Evolutionary conservation across 2,888 invertebrate genomes (phyloP).

Genomic region (Acronicta alni): DNA sequence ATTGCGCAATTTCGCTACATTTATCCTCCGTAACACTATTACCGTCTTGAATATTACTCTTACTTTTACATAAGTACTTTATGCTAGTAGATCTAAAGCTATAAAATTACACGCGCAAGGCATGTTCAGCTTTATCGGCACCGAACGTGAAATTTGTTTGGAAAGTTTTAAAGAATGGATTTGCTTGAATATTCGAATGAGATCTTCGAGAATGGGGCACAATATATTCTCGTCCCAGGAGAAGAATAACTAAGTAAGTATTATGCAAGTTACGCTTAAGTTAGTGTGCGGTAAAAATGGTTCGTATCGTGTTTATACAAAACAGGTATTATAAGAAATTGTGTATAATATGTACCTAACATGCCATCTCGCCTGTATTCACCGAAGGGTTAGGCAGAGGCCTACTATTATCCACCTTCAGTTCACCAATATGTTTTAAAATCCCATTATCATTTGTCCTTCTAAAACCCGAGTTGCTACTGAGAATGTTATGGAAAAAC

Average conservation of each 20-base stretch:
- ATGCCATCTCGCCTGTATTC: too few species aligned
- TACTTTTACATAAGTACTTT: slow-evolving; percentile 16
- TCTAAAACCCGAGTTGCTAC: too few species aligned
- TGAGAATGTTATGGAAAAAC: too few species aligned
- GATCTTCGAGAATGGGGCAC: slow-evolving; percentile 23
- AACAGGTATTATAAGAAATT: too few species aligned
- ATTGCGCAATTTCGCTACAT: too few species aligned
- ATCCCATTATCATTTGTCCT: too few species aligned
- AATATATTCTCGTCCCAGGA: slow-evolving; percentile 18
- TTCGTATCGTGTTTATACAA: background rate
- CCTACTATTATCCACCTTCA: too few species aligned
- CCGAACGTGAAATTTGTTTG: slow-evolving; percentile 40
- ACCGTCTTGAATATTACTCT: too few species aligned
- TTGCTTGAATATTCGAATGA: slow-evolving; percentile 37
- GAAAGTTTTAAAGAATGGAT: slow-evolving; percentile 34
- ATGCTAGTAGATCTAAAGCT: slow-evolving; percentile 22
- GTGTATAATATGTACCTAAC: too few species aligned
- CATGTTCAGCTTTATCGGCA: slow-evolving; percentile 30
- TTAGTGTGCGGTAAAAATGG: background rate
- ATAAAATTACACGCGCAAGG: slow-evolving; percentile 33
- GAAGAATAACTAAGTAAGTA: slow-evolving; percentile 35
- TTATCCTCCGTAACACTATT: too few species aligned
- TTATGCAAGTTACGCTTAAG: slow-evolving; percentile 21
- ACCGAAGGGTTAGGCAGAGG: too few species aligned
- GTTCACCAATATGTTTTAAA: too few species aligned